These are phyloP conservation scores for Aplochiton taeniatus DNA, from an alignment of 2,797 vertebrate genomes.

Conservation along the genomic window DNA sequence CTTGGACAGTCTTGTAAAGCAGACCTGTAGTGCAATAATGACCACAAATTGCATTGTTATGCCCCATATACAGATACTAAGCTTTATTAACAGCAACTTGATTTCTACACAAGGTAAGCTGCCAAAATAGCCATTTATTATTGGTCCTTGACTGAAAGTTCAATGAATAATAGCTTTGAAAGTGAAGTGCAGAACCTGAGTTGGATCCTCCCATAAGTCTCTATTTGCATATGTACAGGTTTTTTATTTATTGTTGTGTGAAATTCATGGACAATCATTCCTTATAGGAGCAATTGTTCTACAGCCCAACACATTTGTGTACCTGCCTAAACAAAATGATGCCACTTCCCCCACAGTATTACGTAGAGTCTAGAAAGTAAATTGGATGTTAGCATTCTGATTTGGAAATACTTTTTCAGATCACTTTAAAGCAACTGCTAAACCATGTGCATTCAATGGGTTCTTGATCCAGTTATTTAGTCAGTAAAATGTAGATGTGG, in stretches of 20 bases:
- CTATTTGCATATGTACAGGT: not conserved
- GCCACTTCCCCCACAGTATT: conserved; percentile 27
- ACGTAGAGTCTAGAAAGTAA: too few species aligned
- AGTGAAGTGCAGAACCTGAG: conserved; percentile 7
- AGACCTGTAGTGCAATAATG: conserved; percentile 28
- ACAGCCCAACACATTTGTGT: not conserved
- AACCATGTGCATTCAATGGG: too few species aligned
- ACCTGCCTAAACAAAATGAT: not conserved
- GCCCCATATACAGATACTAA: conserved; percentile 25
- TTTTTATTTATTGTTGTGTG: conserved; percentile 11
- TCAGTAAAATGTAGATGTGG: too few species aligned
- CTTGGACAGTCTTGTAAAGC: conserved; percentile 41
- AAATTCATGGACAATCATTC: conserved; percentile 17
- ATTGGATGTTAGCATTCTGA: too few species aligned
- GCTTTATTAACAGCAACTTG: conserved; percentile 7
- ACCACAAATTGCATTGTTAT: conserved; percentile 31
- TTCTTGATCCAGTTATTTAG: too few species aligned
- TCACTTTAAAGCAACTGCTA: too few species aligned
- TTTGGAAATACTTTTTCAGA: too few species aligned
- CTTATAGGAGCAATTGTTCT: conserved; percentile 8
- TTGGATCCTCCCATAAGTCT: conserved; percentile 3
- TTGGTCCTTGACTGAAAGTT: conserved; percentile 14
- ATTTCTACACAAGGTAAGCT: conserved; percentile 15
- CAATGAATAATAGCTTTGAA: conserved; percentile 1
- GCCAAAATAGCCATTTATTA: conserved; percentile 29